Evolutionary conservation across 2,113 vertebrate species (phyloP), one percentile per base, ranked within the genome.

Genomic region (Xenopus laevis): DNA sequence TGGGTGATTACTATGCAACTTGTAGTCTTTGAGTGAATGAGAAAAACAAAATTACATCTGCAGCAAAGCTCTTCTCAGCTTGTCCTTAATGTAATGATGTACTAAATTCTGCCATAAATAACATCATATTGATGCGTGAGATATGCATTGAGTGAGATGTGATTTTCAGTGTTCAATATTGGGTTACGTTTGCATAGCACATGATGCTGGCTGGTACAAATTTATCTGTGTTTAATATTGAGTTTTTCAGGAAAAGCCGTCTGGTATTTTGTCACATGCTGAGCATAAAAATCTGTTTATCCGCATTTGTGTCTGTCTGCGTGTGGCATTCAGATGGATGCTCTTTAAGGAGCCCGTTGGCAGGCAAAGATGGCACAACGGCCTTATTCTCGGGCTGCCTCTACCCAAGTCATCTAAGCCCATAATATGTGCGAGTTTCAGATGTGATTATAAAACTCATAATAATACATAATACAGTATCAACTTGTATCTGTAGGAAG

Each of bases 161-260:
- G 52, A 17, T 55, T 55, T 55, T 16, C 47, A 7, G 2, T 55
- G 53, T n/a, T 16, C 16, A n/a, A n/a, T 55, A 55, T 55, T 55
- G 2, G 17, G 17, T n/a, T 55, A 8, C 4, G 15, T n/a, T 55
- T n/a, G 5, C 4, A 55, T 16, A 9, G 7, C 17, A 7, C 7
- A 16, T 4, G 17, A 16, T 27, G 58, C 11, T 8, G 17, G 45
- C 40, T 40, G 20, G 45, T 17, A 52, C 50, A 65, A 18, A 68
- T 74, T 68, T 68, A 44, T 52, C 52, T 11, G 30, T 27, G 20
- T 66, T 66, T 60, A 59, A 59, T 74, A 59, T 58, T 66, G 47
- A 18, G 57, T 17, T 44, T 46, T 59, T 55, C 61, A 64, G 21
- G 52, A 30, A 27, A 46, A 27, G 58, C 4, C 20, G 7, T 40